Evolutionary conservation across 1,140 invertebrate genomes (phyloP), one percentile per base, ranked within the genome.

Genomic region (Saccostrea echinata): DNA sequence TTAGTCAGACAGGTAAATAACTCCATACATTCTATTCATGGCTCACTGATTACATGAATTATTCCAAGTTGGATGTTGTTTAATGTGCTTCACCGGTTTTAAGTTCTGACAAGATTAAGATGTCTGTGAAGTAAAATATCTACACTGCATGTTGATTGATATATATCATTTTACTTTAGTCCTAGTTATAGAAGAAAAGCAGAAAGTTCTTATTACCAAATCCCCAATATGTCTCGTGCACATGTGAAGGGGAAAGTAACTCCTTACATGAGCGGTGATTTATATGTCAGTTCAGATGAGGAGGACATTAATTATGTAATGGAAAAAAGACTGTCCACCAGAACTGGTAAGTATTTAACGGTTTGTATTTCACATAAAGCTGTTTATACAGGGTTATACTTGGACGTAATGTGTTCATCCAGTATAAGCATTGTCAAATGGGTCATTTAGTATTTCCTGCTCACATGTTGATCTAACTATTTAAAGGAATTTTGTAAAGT

Each of bases 151-250:
- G n/a, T n/a, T 61, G 55, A 21, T 61, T 61, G n/a, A n/a, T 61
- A 18, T 61, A 21, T n/a, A 21, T n/a, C n/a, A 1, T 18, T 76
- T 76, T 16, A 12, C 16, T 88, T 55, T 84, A 91, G 90, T 64
- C 89, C 87, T 21, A 90, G 88, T 52, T 91, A 92, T 86, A 88
- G 90, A 64, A 88, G 89, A 35, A 86, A 89, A 61, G 83, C 87
- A 27, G 86, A 84, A 61, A 68, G 81, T 21, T 51, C 90, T 53
- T 52, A 61, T 3, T 91, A 91, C 84, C 88, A 90, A 24, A 92
- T 88, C 51, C 92, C 92, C 57, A 92, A 92, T 83, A 91, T 92
- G 90, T 91, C 91, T 51, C 87, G 91, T 6, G 57, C 87, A 30
- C 83, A 87, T 82, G 53, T 92, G 16, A 83, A 57, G 33, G 88